Conservation (phyloP, 2,888 invertebrate species). For the Mythimna vitellina region DNA sequence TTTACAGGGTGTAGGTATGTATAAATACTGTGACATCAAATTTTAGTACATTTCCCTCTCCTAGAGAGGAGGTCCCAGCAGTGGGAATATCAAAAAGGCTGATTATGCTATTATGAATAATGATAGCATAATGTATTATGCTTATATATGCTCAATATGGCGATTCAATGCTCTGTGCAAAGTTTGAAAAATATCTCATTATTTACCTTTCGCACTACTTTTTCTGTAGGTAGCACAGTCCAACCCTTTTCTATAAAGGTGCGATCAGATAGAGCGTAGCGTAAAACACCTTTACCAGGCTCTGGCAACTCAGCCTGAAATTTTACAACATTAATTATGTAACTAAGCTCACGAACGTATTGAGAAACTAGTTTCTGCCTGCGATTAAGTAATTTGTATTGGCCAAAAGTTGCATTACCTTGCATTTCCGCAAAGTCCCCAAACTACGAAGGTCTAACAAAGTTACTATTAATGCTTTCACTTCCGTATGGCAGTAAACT, state of each 20-base stretch:
- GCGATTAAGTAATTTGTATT: background rate
- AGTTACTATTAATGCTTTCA: background rate
- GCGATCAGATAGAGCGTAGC: conserved; percentile 83
- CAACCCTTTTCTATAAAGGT: conserved; percentile 85
- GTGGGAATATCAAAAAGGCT: too few relatives aligned
- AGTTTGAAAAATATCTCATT: background rate
- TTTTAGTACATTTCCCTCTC: too few relatives aligned
- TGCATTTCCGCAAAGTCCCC: background rate
- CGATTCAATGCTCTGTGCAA: too few relatives aligned
- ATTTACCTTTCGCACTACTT: conserved; percentile 84
- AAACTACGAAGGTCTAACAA: background rate
- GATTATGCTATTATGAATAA: too few relatives aligned
- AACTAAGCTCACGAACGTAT: background rate
- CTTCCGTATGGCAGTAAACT: background rate
- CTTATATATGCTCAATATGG: too few relatives aligned
- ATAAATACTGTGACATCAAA: too few relatives aligned
- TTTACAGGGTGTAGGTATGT: too few relatives aligned
- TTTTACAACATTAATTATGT: background rate
- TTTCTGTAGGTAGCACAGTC: conserved; percentile 87
- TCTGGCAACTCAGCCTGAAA: conserved; percentile 74
- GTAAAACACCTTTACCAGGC: conserved; percentile 75
- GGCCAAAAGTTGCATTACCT: too few relatives aligned
- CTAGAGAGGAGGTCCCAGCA: too few relatives aligned
- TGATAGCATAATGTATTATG: too few relatives aligned
- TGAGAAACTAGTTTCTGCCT: background rate